Conservation (phyloP, 2,888 invertebrate species). For the Cheilosia soror region DNA sequence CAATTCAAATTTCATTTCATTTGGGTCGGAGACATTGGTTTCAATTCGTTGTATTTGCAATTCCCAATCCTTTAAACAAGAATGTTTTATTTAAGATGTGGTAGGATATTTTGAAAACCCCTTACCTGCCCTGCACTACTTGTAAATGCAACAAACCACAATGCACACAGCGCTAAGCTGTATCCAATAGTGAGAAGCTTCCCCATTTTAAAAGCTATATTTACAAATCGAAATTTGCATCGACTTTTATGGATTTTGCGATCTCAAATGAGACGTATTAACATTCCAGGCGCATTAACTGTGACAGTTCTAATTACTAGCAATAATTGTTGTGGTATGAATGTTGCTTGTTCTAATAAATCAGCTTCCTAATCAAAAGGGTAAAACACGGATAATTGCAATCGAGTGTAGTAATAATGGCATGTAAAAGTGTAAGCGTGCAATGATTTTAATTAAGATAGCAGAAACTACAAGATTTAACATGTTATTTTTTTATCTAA, state of each 20-base stretch:
- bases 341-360: no score
- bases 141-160: not conserved
- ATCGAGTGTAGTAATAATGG: no score
- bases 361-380: no score
- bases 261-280: no score
- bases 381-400: no score
- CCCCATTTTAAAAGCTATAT: not conserved
- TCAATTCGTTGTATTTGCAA: constrained; percentile 27
- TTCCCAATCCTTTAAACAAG: not conserved
- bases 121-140: not conserved
- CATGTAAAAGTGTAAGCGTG: no score
- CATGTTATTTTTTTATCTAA: no score
- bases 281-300: no score
- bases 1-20: not conserved
- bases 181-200: not conserved
- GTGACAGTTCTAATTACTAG: no score
- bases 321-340: no score
- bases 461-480: no score
- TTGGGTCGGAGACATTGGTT: constrained; percentile 15
- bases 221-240: not conserved
- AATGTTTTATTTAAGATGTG: not conserved
- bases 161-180: not conserved
- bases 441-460: no score
- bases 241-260: not conserved
- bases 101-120: not conserved